Conservation (phyloP, 2,888 invertebrate species). For the Eilema griseolum region DNA sequence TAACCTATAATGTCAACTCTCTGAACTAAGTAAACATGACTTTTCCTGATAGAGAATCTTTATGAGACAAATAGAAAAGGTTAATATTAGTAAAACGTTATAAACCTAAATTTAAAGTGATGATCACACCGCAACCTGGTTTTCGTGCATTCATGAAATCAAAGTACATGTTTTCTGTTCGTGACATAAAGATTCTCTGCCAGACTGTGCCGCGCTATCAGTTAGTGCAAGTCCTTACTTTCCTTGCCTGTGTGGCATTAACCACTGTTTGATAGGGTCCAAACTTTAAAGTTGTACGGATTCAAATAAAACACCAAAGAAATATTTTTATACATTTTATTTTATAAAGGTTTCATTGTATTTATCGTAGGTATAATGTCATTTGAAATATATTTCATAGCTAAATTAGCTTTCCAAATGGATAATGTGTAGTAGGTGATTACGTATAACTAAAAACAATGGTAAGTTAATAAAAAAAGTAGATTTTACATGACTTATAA, state of each 20-base stretch:
- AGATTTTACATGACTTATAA: constrained; percentile 45
- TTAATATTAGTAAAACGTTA: no score
- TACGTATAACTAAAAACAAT: constrained; percentile 75
- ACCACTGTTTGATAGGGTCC: no score
- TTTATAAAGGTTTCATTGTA: constrained; percentile 85
- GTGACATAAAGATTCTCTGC: background rate
- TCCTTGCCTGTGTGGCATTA: no score
- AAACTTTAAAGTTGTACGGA: no score
- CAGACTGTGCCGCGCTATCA: no score
- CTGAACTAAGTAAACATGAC: no score
- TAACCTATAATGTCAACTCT: no score
- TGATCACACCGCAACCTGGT: no score
- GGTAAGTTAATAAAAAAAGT: constrained; percentile 61
- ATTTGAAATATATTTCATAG: constrained; percentile 81
- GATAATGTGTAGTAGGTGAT: constrained; percentile 86
- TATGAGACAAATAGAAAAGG: no score
- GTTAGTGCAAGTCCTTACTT: no score
- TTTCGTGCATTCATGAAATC: background rate
- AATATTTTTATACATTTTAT: constrained; percentile 73
- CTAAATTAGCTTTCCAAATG: constrained; percentile 77
- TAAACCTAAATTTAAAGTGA: no score
- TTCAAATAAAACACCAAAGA: constrained; percentile 64
- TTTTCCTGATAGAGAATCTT: no score
- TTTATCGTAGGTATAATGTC: constrained; percentile 84
- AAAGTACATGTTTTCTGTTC: background rate